Evolutionary conservation across 1,140 invertebrate genomes (phyloP), one percentile per base, ranked within the genome.

Genomic region (Trigoniulus corallinus): DNA sequence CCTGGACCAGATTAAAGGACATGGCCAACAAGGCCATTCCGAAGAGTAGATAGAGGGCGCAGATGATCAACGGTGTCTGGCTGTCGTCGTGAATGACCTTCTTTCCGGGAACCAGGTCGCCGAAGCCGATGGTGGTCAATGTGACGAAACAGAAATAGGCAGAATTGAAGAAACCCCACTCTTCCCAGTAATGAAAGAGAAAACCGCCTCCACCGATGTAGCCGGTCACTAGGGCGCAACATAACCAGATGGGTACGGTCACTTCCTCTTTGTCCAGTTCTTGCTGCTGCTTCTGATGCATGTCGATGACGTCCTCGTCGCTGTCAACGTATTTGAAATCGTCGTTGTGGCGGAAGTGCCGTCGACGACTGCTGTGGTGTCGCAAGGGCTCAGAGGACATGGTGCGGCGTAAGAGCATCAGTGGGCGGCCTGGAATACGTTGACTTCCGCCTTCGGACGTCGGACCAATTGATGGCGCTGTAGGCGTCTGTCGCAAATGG

Each of bases 81-180:
- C 69, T 63, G 18, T 62, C 62, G 39, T 67, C 61, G 22, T 74
- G 72, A 44, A 74, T 75, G 2, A 79, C 75, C 18, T 78, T 75
- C 64, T 86, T 83, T 1, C 85, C 86, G 0, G 89, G 91, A 0
- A 94, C 88, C 60, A 91, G 85, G 62, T 95, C 89, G 0, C 89
- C 89, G 60, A 95, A 95, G 4, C 77, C 91, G 49, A 94, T 94
- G 0, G 89, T 95, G 0, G 89, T 92, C 34, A 95, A 71, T 0
- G 89, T 95, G 52, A 95, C 91, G 67, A 95, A 95, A 65, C 88
- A 94, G 66, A 94, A 95, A 64, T 95, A 95, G 1, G 87, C 86
- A 0, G 88, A 84, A 62, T 95, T 88, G 48, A 93, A 71, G 59
- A 86, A 88, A 0, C 73, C 73, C 91, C 91, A 95, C 2, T 65